Conservation (phyloP, 2,797 vertebrate genomes). For the Gobio occitaniae region DNA sequence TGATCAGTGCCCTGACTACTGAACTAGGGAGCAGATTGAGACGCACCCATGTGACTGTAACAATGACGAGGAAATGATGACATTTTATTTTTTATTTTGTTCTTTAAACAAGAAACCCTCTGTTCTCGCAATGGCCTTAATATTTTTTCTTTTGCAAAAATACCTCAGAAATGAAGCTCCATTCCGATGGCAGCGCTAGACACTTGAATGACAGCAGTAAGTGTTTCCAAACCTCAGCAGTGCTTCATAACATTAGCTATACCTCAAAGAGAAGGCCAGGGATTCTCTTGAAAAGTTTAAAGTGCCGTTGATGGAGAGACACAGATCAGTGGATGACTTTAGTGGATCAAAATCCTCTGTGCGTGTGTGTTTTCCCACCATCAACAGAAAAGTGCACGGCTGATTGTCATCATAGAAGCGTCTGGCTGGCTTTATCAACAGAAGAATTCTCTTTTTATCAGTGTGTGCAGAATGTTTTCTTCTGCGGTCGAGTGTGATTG, state of each 20-base stretch:
- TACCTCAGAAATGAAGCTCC: slow-evolving; percentile 5
- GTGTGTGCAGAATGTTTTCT: slow-evolving; percentile 53
- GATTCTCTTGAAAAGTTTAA: slow-evolving; percentile 7
- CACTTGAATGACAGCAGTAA: background rate
- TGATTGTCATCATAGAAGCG: slow-evolving; percentile 43
- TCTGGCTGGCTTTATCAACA: slow-evolving; percentile 54
- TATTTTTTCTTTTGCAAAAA: background rate
- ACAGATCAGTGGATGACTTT: background rate
- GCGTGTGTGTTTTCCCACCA: background rate
- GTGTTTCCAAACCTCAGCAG: slow-evolving; percentile 17
- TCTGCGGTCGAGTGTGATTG: slow-evolving; percentile 41
- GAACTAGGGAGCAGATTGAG: too few species aligned
- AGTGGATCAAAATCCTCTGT: slow-evolving; percentile 1
- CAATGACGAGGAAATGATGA: background rate
- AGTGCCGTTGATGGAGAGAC: slow-evolving; percentile 8
- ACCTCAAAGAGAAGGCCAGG: background rate
- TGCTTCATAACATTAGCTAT: slow-evolving; percentile 5
- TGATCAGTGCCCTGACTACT: too few species aligned
- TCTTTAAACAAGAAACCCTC: background rate
- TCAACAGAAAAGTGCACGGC: slow-evolving; percentile 24
- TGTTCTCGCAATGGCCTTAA: background rate
- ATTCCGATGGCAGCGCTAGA: slow-evolving; percentile 1
- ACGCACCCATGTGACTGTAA: too few species aligned
- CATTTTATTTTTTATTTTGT: background rate
- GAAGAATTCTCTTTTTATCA: slow-evolving; percentile 55